Evolutionary conservation across 2,113 vertebrate genomes (phyloP).

Genomic region (Cyprinodon tularosa): DNA sequence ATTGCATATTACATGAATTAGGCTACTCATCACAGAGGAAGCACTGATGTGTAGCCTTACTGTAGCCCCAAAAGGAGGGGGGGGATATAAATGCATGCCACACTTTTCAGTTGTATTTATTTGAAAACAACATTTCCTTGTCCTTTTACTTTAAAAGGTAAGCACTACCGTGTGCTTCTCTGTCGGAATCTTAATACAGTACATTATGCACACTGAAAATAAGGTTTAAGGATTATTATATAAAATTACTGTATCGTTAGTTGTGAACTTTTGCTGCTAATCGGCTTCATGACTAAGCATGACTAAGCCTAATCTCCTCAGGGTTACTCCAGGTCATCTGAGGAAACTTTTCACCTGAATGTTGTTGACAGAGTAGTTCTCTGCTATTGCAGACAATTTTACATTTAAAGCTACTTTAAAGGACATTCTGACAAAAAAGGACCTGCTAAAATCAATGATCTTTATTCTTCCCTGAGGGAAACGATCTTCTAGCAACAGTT

Average conservation of each 20-base stretch:
- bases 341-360: background rate
- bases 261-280: background rate
- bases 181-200: background rate
- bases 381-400: background rate
- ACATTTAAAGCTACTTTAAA: too few species aligned
- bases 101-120: background rate
- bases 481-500: too few species aligned
- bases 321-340: background rate
- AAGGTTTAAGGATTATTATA: background rate
- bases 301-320: background rate
- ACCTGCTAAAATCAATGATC: too few species aligned
- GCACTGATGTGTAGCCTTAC: too few species aligned
- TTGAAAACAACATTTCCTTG: background rate
- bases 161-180: background rate
- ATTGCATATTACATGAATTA: too few species aligned
- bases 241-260: background rate
- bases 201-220: background rate
- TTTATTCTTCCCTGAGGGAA: too few species aligned
- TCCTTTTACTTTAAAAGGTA: background rate
- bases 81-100: background rate
- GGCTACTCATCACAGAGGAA: too few species aligned
- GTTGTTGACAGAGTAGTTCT: background rate
- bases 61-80: background rate
- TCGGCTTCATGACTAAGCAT: background rate
- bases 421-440: too few species aligned